These are phyloP conservation scores for Papilio demoleus DNA, from an alignment of 2,888 invertebrate species.

Conservation along the genomic window DNA sequence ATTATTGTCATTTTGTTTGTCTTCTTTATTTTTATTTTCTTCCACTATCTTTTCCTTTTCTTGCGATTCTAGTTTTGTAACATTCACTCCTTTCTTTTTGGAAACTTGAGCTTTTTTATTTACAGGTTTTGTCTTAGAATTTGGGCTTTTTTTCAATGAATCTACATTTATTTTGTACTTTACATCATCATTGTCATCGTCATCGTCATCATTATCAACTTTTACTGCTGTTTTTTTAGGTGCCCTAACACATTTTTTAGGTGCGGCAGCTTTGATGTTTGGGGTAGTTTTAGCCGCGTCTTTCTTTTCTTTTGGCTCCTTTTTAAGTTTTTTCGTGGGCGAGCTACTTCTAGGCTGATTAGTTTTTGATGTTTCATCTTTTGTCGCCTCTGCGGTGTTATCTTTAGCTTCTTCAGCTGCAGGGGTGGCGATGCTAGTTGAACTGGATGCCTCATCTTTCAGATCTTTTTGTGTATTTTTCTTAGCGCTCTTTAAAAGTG, in stretches of 20 bases:
- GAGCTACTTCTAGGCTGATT: conserved; percentile 59
- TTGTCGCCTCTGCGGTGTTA: conserved; percentile 54
- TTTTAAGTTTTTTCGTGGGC: conserved; percentile 67
- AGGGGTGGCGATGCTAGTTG: conserved; percentile 58
- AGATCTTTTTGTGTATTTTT: conserved; percentile 60
- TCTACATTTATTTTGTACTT: conserved; percentile 77
- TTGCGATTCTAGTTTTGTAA: conserved; percentile 41
- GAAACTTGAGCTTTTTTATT: conserved; percentile 48
- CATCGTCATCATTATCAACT: conserved; percentile 53
- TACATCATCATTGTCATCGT: conserved; percentile 59
- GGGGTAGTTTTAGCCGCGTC: conserved; percentile 60
- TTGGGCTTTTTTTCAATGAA: conserved; percentile 57
- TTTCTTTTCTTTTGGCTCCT: conserved; percentile 72
- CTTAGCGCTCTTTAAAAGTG: conserved; percentile 63
- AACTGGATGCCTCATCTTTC: conserved; percentile 58
- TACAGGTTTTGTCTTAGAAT: conserved; percentile 34
- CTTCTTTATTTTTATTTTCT: conserved; percentile 45
- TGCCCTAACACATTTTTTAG: conserved; percentile 59
- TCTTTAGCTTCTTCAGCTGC: conserved; percentile 58
- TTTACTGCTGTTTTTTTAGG: conserved; percentile 55
- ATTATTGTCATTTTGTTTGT: conserved; percentile 41
- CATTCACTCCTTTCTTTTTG: conserved; percentile 46
- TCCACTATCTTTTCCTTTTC: conserved; percentile 38
- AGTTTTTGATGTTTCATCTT: conserved; percentile 60
- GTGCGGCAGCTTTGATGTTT: conserved; percentile 54